Evolutionary conservation across 2,888 invertebrate genomes (phyloP), one percentile per base, ranked within the genome.

Genomic region (Fragum whitleyi): DNA sequence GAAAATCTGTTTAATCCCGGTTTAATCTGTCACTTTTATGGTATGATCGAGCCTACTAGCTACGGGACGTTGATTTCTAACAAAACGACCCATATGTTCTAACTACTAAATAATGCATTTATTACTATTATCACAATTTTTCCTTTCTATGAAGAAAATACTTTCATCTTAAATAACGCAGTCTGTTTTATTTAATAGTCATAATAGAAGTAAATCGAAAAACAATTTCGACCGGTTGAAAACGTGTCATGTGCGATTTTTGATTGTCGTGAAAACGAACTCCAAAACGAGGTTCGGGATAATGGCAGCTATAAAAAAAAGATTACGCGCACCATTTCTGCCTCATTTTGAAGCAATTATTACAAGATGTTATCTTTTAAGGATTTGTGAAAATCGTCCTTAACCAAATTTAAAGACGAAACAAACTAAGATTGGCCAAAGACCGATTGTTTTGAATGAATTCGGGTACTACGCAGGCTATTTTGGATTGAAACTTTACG

Each of bases 251-350:
- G 57, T 57, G 47, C 47, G 9, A 5, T 57, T 57, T 57, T 19
- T 23, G 57, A n/a, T n/a, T 62, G 32, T 32, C 62, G 62, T 2
- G 42, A 65, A 65, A 65, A n/a, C 32, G 16, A 14, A 21, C 23
- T 42, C 65, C n/a, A 23, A 39, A 65, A 65, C 65, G 65, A 42
- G 65, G 65, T 23, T 65, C 23, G 5, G 23, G 36, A 65, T 42
- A 36, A 42, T 65, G 65, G 36, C 21, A 42, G 65, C 65, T 65
- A 83, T 83, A 80, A 83, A 83, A 80, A 83, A 83, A 67, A 69
- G 26, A 83, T 83, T 83, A 80, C 47, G 65, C 75, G 80, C 79
- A 42, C 70, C 71, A 80, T 83, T 83, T 74, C 28, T 67, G 72
- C 62, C 71, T 36, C 65, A 67, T 77, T 79, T 77, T 62, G 74